Evolutionary conservation across 2,888 invertebrate genomes (phyloP), one percentile per base, ranked within the genome.

Genomic region (Diarsia brunnea): DNA sequence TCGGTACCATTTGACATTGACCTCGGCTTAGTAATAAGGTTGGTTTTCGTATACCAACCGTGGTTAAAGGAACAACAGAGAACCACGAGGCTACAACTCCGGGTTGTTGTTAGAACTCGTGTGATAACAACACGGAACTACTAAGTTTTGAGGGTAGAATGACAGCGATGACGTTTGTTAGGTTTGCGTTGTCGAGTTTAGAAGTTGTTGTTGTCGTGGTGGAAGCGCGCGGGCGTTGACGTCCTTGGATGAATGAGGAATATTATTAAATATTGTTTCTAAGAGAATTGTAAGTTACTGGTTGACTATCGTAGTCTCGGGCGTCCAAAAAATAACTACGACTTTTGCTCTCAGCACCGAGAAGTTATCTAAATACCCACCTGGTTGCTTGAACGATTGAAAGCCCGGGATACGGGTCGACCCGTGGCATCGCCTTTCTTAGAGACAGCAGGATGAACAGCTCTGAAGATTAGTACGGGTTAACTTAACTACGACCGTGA

Each of bases 91-190:
- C 19, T 49, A 67, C 67, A 67, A 63, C 53, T 24, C 14, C n/a
- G 21, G 38, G 68, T 58, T 70, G 65, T 72, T 77, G 65, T 61
- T 60, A 45, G 10, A 70, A 65, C 60, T 73, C 47, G 51, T 49
- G n/a, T 55, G 38, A 73, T 55, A 61, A 81, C 63, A 63, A 70
- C 60, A 47, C 47, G 51, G 16, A 74, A 68, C 82, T 71, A 43
- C 63, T 65, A 58, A 69, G 66, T 79, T 81, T 60, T 19, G 69
- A 69, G 66, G 60, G 31, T 45, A 76, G 49, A n/a, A 47, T 60
- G 76, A 75, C 53, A 60, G 65, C 45, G 53, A 51, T 74, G 67
- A 75, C 63, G 66, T 51, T 51, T 58, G 64, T 51, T 31, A 16
- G 63, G 55, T 64, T 71, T 64, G 51, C 65, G 65, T 73, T 55